Evolutionary conservation across 2,888 invertebrate genomes (phyloP).

Genomic region (Conistra vaccinii): DNA sequence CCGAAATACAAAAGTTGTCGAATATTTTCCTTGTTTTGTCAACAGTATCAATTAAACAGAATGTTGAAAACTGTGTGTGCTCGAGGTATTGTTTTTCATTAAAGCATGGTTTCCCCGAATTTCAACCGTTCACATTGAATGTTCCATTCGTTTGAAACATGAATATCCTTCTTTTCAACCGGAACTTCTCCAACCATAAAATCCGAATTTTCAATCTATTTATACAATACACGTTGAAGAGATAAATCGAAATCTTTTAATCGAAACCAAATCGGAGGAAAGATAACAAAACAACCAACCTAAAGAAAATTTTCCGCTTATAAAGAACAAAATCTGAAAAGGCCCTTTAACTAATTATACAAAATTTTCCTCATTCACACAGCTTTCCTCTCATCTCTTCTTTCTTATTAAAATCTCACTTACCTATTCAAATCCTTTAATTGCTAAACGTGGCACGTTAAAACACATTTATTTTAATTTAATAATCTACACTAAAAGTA

Average conservation of each 20-base stretch:
- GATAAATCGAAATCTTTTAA: conserved; percentile 29
- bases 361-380: conserved; percentile 62
- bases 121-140: neutral
- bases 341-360: conserved; percentile 67
- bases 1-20: conserved; percentile 1
- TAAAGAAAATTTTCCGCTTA: conserved; percentile 53
- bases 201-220: conserved; percentile 18
- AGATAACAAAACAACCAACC: conserved; percentile 48
- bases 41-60: neutral
- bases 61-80: neutral
- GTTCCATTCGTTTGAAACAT: neutral
- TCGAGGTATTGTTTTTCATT: neutral
- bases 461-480: conserved; percentile 66
- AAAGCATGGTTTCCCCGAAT: neutral
- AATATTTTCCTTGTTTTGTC: conserved; percentile 6
- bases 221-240: conserved; percentile 16
- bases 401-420: conserved; percentile 64
- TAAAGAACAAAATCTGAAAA: conserved; percentile 60
- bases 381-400: conserved; percentile 46
- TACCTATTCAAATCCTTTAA: conserved; percentile 70
- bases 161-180: neutral
- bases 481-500: conserved; percentile 63
- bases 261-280: conserved; percentile 41
- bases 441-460: conserved; percentile 67
- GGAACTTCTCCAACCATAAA: conserved; percentile 1